Percentiles rank a stretch among this genome's conserved stretches.
Conservation (phyloP, 2,113 vertebrate genomes). For the Marmota monax region DNA sequence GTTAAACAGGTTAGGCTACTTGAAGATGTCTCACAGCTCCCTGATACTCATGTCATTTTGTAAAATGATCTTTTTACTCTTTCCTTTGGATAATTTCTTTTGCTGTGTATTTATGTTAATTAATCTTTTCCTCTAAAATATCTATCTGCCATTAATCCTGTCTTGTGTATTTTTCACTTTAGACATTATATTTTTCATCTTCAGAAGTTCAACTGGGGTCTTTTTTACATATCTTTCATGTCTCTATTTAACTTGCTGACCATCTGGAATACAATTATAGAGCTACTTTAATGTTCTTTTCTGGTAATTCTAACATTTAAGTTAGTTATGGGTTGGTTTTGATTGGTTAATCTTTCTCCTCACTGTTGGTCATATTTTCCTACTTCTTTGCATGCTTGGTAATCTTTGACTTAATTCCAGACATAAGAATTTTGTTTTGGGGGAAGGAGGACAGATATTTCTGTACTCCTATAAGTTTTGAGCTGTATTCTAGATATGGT, state of each 20-base stretch:
- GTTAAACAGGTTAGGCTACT: not conserved
- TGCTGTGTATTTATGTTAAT: not conserved
- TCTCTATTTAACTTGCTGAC: constrained; percentile 46
- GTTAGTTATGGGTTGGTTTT: constrained; percentile 44
- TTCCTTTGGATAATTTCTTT: constrained; percentile 18
- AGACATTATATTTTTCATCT: not conserved
- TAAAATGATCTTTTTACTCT: not conserved
- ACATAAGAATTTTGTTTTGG: not conserved
- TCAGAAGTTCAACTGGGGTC: constrained; percentile 15
- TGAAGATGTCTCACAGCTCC: not conserved
- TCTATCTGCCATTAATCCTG: not conserved
- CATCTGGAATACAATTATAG: constrained; percentile 35
- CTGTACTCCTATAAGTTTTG: constrained; percentile 19
- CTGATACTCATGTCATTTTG: not conserved
- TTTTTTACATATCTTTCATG: not conserved
- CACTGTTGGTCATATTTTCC: not conserved
- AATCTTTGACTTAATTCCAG: constrained; percentile 1
- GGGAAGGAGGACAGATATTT: not conserved
- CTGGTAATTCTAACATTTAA: constrained; percentile 47
- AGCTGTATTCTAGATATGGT: not conserved
- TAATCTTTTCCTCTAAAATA: not conserved
- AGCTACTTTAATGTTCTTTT: constrained; percentile 43
- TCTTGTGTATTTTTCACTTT: not conserved
- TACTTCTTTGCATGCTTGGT: not conserved
- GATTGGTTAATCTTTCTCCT: constrained; percentile 39